Evolutionary conservation across 2,888 invertebrate genomes (phyloP).

Genomic region (Salpingus planirostris): DNA sequence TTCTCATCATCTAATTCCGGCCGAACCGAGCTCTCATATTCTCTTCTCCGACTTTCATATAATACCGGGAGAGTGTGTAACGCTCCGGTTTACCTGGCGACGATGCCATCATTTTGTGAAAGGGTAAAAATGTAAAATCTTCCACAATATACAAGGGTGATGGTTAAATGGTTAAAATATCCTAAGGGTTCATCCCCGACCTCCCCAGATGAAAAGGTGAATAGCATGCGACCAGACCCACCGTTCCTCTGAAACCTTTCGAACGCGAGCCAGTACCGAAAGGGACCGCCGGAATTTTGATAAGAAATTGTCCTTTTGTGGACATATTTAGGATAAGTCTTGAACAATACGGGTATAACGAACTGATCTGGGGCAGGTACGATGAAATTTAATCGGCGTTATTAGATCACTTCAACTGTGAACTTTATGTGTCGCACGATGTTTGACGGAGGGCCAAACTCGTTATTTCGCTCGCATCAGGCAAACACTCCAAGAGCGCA

Average conservation of each 20-base stretch:
- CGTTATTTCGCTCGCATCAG: too few relatives aligned
- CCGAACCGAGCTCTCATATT: slow-evolving; percentile 1
- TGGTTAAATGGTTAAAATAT: slow-evolving; percentile 33
- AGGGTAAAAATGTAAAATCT: slow-evolving; percentile 23
- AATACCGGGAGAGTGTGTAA: too few relatives aligned
- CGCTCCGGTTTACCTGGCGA: too few relatives aligned
- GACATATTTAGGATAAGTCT: slow-evolving; percentile 37
- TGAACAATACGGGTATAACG: slow-evolving; percentile 39
- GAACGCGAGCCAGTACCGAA: not conserved
- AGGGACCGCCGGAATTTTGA: slow-evolving; percentile 32
- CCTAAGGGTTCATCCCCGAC: slow-evolving; percentile 29
- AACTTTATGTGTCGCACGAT: slow-evolving; percentile 8
- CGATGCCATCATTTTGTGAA: slow-evolving; percentile 13
- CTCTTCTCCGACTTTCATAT: too few relatives aligned
- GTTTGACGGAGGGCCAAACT: too few relatives aligned
- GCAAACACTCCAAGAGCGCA: too few relatives aligned
- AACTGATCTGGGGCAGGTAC: slow-evolving; percentile 33
- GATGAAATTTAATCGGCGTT: slow-evolving; percentile 31
- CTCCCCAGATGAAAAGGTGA: too few relatives aligned
- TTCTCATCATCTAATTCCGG: slow-evolving; percentile 6
- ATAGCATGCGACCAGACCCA: slow-evolving; percentile 6
- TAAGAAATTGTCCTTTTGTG: slow-evolving; percentile 40
- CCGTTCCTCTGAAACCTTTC: not conserved
- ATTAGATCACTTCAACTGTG: slow-evolving; percentile 16
- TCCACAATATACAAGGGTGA: slow-evolving; percentile 33